Evolutionary conservation across 2,888 invertebrate genomes (phyloP).

Genomic region (Andrena minutula): DNA sequence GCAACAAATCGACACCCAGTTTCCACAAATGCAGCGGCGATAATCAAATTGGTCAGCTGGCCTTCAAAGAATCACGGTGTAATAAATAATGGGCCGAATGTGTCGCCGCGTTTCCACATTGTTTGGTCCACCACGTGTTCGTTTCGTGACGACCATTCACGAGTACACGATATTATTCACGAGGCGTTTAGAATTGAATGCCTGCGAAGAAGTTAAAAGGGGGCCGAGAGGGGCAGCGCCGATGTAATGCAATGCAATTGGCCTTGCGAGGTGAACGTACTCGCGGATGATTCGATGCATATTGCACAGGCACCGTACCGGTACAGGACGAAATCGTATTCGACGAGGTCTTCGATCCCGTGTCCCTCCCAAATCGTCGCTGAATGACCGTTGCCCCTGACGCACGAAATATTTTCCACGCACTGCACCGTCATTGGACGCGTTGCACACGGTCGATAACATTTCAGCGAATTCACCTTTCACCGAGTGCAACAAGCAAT

Average conservation of each 20-base stretch:
- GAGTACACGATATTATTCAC: constrained; percentile 66
- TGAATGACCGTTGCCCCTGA: constrained; percentile 11
- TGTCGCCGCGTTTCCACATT: constrained; percentile 40
- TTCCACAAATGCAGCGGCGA: not conserved
- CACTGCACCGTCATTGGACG: not conserved
- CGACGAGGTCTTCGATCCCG: constrained; percentile 54
- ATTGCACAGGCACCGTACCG: constrained; percentile 53
- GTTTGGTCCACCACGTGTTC: constrained; percentile 63
- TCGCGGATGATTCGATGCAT: constrained; percentile 74
- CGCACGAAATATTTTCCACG: not conserved
- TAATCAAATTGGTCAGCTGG: not conserved
- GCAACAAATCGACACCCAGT: too few species aligned
- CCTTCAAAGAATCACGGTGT: not conserved
- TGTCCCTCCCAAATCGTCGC: constrained; percentile 26
- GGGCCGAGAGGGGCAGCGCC: constrained; percentile 63
- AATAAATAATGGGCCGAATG: constrained; percentile 13
- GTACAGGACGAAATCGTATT: constrained; percentile 54
- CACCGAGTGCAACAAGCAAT: too few species aligned
- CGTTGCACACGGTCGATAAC: not conserved
- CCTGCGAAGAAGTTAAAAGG: constrained; percentile 66
- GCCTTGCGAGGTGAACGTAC: constrained; percentile 79
- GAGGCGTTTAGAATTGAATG: constrained; percentile 71
- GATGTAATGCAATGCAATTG: constrained; percentile 73
- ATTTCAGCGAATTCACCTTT: not conserved
- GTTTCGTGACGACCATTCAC: constrained; percentile 65